Conservation (phyloP, 1,140 invertebrate species). For the Cyclargus thomasi region DNA sequence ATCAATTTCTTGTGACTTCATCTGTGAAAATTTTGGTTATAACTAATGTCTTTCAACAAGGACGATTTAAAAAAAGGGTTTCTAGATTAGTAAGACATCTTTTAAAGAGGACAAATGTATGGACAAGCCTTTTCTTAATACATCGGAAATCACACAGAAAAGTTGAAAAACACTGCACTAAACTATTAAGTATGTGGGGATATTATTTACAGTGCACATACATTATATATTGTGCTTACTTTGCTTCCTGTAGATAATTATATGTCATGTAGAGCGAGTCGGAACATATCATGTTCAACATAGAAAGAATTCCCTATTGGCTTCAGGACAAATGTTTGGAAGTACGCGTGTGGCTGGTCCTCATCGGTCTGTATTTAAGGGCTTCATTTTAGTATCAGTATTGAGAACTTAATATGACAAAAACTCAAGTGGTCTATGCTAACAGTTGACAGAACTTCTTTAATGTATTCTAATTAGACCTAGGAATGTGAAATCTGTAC, state of each 20-base stretch:
- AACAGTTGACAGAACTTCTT: too few relatives aligned
- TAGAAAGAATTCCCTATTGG: slow-evolving; percentile 90
- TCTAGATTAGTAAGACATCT: too few relatives aligned
- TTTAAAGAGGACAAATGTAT: too few relatives aligned
- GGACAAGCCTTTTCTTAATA: too few relatives aligned
- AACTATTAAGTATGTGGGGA: not conserved
- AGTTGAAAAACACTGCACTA: not conserved
- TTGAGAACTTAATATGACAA: too few relatives aligned
- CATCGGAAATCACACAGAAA: not conserved
- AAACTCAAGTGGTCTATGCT: too few relatives aligned
- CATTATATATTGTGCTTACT: slow-evolving; percentile 36
- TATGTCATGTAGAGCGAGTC: slow-evolving; percentile 88
- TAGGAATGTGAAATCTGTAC: too few relatives aligned
- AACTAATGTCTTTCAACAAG: too few relatives aligned
- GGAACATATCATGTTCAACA: slow-evolving; percentile 93
- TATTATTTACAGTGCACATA: slow-evolving; percentile 29
- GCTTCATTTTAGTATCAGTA: slow-evolving; percentile 18
- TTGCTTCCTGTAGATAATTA: slow-evolving; percentile 45
- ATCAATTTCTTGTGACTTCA: too few relatives aligned
- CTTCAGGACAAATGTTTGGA: slow-evolving; percentile 94
- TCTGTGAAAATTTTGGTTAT: too few relatives aligned
- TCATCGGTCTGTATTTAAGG: slow-evolving; percentile 86
- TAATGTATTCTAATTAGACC: too few relatives aligned
- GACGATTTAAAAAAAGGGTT: too few relatives aligned
- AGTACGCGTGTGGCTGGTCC: slow-evolving; percentile 92